Evolutionary conservation across 2,113 vertebrate species (phyloP).

Genomic region (Delphinapterus leucas): DNA sequence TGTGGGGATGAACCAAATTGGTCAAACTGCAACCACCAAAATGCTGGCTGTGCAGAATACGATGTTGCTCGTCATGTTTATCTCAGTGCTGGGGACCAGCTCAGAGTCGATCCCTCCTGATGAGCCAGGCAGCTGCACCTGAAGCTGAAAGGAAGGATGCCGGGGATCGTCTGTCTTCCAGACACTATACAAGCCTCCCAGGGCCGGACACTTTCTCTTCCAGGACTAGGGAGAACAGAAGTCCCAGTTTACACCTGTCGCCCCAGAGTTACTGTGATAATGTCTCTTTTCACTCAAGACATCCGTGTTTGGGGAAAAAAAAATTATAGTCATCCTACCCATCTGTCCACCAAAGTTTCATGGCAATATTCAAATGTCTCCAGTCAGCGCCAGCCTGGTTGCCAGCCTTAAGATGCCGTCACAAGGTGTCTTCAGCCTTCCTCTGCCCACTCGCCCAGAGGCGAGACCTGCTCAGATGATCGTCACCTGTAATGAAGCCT

Average conservation of each 20-base stretch:
- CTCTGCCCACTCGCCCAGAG: background rate
- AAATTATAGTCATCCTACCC: background rate
- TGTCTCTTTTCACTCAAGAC: background rate
- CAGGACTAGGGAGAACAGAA: background rate
- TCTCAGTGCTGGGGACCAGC: background rate
- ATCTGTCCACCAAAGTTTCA: background rate
- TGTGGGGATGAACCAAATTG: accelerated
- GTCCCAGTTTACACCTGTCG: background rate
- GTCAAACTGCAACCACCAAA: background rate
- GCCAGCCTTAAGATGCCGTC: background rate
- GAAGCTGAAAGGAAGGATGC: background rate
- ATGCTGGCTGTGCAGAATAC: accelerated
- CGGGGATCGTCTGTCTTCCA: accelerated
- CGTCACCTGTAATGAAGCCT: background rate
- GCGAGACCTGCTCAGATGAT: background rate
- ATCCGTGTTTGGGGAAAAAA: too few relatives aligned
- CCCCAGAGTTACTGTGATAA: background rate
- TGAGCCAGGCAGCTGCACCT: background rate
- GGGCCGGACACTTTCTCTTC: background rate
- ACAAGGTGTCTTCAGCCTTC: background rate
- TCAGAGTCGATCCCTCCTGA: background rate
- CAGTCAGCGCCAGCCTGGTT: background rate
- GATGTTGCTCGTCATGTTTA: accelerated
- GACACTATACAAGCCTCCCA: accelerated
- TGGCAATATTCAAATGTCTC: too few relatives aligned